A percentile compares a stretch with the other conserved stretches of the same genome.
Evolutionary conservation across 2,113 vertebrate genomes (phyloP).

Genomic region (Heliornis fulica): DNA sequence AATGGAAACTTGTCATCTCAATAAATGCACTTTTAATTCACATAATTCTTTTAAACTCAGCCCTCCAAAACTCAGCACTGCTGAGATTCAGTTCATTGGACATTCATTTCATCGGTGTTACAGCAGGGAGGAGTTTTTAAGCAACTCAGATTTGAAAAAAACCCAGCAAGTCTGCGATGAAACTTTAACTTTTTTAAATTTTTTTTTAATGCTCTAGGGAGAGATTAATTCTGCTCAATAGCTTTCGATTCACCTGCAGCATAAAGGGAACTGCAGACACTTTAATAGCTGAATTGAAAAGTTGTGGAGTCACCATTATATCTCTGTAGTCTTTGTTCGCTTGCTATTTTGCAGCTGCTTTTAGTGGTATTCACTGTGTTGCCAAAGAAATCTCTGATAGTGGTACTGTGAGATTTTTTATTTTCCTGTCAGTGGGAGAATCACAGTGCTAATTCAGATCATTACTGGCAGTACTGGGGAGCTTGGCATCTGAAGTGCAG

Average conservation of each 20-base stretch:
- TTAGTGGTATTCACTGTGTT: background rate
- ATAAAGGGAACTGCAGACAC: conserved; percentile 7
- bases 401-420: background rate
- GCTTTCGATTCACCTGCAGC: conserved; percentile 43
- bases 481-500: background rate
- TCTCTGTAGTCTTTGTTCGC: conserved; percentile 5
- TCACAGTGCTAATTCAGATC: background rate
- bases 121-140: background rate
- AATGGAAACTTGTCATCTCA: background rate
- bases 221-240: conserved; percentile 40
- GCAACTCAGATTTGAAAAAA: conserved; percentile 11
- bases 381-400: background rate
- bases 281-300: conserved; percentile 32
- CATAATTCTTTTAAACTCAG: background rate
- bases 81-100: background rate
- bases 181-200: background rate
- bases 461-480: background rate
- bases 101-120: background rate
- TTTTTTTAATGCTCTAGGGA: background rate
- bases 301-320: conserved; percentile 15
- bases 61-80: background rate
- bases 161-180: background rate
- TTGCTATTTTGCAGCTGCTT: conserved; percentile 50
- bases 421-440: conserved; percentile 12
- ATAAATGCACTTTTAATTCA: background rate